Percentiles rank a stretch among this genome's conserved stretches.
phyloP scores from a whole-genome alignment of 2,113 vertebrate species.

The Xiphophorus hellerii region DNA sequence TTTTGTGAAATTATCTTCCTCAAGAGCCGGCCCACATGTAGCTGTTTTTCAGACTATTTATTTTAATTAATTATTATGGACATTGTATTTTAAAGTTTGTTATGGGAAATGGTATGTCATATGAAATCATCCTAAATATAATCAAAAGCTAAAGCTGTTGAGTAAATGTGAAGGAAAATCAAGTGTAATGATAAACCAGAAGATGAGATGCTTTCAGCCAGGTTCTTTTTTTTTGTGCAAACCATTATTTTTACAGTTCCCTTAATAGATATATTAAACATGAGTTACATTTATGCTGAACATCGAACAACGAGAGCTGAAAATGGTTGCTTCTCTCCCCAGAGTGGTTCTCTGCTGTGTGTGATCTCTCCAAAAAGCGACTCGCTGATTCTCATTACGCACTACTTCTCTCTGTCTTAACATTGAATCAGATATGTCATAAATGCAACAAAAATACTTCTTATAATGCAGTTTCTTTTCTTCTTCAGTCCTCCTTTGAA shows the following conservation, averaged over 20 bases:
- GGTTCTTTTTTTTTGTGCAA: slow-evolving; percentile 1
- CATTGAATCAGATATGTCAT: slow-evolving; percentile 22
- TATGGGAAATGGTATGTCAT: background rate
- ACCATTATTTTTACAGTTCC: slow-evolving; percentile 16
- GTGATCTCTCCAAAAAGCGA: slow-evolving; percentile 21
- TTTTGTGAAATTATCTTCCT: too few relatives aligned
- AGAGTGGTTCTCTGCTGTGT: background rate
- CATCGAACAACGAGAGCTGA: slow-evolving; percentile 20
- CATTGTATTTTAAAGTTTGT: background rate
- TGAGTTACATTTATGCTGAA: slow-evolving; percentile 17
- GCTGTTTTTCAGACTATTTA: too few relatives aligned
- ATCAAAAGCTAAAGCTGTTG: background rate
- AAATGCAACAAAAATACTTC: slow-evolving; percentile 19
- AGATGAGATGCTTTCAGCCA: slow-evolving; percentile 19
- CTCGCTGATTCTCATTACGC: slow-evolving; percentile 14
- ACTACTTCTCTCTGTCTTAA: background rate
- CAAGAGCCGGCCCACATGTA: too few relatives aligned
- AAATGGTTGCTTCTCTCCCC: slow-evolving; percentile 22
- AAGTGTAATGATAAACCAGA: slow-evolving; percentile 16
- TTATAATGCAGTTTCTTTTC: slow-evolving; percentile 1
- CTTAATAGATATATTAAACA: slow-evolving; percentile 36
- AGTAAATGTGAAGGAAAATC: background rate
- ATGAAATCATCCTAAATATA: background rate
- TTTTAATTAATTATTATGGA: too few relatives aligned
- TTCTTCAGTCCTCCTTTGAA: slow-evolving; percentile 10